These are phyloP conservation scores for Crotalus viridis DNA, from an alignment of 2,113 vertebrate genomes.

Conservation along the genomic window DNA sequence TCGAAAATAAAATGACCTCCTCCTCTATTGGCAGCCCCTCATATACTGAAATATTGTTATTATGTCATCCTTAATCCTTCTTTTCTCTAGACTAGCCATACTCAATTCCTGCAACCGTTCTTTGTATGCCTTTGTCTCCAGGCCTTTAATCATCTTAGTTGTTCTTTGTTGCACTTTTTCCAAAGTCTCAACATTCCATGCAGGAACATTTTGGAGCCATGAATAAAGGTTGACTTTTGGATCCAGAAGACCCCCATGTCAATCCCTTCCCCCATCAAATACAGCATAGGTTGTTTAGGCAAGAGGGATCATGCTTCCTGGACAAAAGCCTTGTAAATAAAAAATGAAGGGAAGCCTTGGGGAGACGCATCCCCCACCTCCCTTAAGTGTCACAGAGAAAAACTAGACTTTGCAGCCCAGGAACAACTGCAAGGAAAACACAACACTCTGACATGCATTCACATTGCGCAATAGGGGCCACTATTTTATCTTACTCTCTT, in stretches of 20 bases:
- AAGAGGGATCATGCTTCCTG: background rate
- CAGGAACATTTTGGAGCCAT: background rate
- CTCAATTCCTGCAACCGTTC: background rate
- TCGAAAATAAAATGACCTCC: background rate
- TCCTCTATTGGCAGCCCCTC: background rate
- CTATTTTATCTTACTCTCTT: background rate
- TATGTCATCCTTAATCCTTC: background rate
- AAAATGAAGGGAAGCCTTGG: background rate
- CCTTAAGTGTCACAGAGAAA: background rate
- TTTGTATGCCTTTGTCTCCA: background rate
- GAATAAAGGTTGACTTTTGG: background rate
- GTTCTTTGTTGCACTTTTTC: background rate
- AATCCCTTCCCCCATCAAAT: background rate
- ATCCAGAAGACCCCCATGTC: background rate
- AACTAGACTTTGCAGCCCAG: background rate
- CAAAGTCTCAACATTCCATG: background rate
- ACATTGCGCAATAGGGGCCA: background rate
- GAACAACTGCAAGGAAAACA: background rate
- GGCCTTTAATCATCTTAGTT: background rate
- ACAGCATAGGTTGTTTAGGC: background rate
- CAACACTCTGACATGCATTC: background rate
- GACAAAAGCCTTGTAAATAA: background rate
- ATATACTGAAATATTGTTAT: background rate
- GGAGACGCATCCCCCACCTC: background rate
- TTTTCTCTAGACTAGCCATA: background rate